A percentile compares a stretch with the other conserved stretches of the same genome.
Conservation (phyloP, 1,140 invertebrate genomes). For the Pseudachorutes palmiensis region DNA sequence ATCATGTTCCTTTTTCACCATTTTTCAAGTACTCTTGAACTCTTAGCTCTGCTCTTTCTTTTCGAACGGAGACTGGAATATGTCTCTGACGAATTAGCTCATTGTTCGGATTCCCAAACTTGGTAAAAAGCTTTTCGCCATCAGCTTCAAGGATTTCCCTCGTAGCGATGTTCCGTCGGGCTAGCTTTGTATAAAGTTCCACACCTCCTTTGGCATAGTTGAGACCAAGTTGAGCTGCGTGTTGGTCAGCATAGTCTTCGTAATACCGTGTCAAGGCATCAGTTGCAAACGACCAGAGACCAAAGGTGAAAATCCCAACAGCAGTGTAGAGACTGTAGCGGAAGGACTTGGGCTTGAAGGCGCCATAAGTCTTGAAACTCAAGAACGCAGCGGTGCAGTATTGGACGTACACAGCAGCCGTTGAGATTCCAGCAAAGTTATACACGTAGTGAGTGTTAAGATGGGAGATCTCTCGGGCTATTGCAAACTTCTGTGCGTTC, state of each 20-base stretch:
- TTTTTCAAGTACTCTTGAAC: too few relatives aligned
- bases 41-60: constrained; percentile 51
- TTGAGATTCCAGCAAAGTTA: constrained; percentile 47
- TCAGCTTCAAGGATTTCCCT: constrained; percentile 54
- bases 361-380: constrained; percentile 51
- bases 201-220: constrained; percentile 61
- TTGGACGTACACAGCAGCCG: constrained; percentile 42
- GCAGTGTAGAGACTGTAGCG: constrained; percentile 52
- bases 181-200: constrained; percentile 62
- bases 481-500: constrained; percentile 65
- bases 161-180: constrained; percentile 62
- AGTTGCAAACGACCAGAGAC: constrained; percentile 55
- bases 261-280: constrained; percentile 53
- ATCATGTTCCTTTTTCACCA: too few relatives aligned
- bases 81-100: constrained; percentile 54
- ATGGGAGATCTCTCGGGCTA: constrained; percentile 61
- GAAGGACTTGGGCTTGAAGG: constrained; percentile 45
- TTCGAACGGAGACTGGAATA: constrained; percentile 54
- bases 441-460: constrained; percentile 50
- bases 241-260: constrained; percentile 55
- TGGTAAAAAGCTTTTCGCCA: constrained; percentile 51
- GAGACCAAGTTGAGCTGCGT: constrained; percentile 50
- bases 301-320: constrained; percentile 50
- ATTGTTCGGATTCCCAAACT: constrained; percentile 57
- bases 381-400: constrained; percentile 46